A percentile compares a stretch with the other conserved stretches of the same genome.
phyloP scores from a whole-genome alignment of 2,113 vertebrate genomes.

The Harpagus bidentatus region DNA sequence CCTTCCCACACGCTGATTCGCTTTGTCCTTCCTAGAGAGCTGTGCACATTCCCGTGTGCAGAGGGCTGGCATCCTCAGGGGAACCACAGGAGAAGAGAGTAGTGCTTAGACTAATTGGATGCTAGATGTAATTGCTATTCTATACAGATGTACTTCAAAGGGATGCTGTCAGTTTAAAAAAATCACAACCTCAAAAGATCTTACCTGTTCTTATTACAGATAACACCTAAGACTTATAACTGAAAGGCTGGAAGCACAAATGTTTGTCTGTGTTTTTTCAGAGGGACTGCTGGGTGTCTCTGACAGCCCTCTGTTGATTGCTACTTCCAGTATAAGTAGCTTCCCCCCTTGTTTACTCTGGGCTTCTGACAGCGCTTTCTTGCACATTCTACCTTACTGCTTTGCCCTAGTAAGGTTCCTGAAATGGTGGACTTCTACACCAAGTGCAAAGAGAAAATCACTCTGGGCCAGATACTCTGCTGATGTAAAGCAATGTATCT shows the following conservation, averaged over 20 bases:
- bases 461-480: not conserved
- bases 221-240: not conserved
- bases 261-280: not conserved
- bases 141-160: conserved; percentile 18
- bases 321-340: not conserved
- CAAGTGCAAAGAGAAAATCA: not conserved
- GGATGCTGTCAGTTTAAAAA: conserved; percentile 24
- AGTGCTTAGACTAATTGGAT: not conserved
- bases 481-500: too few species aligned
- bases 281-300: not conserved
- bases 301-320: not conserved
- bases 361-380: not conserved
- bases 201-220: not conserved
- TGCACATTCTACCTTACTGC: not conserved
- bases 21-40: conserved; percentile 22
- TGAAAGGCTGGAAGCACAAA: not conserved
- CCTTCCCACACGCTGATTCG: not conserved
- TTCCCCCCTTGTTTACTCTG: not conserved
- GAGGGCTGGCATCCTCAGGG: not conserved
- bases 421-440: not conserved
- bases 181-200: not conserved
- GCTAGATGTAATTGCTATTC: conserved; percentile 17
- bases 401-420: not conserved
- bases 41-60: not conserved
- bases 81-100: not conserved